Percentiles rank a stretch among this genome's conserved stretches.
Evolutionary conservation across 2,888 invertebrate genomes (phyloP).

Genomic region (Clepsis dumicolana): DNA sequence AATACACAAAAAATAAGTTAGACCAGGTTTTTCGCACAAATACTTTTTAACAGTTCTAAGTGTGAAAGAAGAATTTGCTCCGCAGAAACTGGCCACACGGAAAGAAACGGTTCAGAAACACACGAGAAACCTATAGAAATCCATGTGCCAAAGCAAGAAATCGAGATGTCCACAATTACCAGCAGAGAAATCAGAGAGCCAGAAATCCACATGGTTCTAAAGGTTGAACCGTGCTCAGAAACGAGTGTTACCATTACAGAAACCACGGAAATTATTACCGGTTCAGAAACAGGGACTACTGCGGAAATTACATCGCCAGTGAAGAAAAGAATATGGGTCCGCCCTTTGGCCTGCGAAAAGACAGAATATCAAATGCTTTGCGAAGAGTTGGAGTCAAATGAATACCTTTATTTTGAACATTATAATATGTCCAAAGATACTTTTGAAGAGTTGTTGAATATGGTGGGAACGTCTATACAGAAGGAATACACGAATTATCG

Average conservation of each 20-base stretch:
- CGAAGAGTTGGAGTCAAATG: not conserved
- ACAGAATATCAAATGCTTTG: not conserved
- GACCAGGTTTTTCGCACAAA: not conserved
- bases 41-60: not conserved
- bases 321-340: constrained; percentile 4
- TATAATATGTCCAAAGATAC: constrained; percentile 33
- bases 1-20: not conserved
- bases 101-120: not conserved
- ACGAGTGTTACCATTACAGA: not conserved
- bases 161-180: not conserved
- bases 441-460: constrained; percentile 12
- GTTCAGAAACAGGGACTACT: not conserved
- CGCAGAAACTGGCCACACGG: constrained; percentile 24
- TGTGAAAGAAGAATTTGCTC: constrained; percentile 31
- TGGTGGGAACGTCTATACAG: constrained; percentile 11
- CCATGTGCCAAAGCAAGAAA: not conserved
- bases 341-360: not conserved
- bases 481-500: constrained; percentile 14
- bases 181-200: not conserved
- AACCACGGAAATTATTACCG: not conserved
- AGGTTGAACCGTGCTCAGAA: not conserved
- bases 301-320: not conserved
- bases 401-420: constrained; percentile 7
- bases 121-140: not conserved
- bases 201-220: not conserved